Conservation (phyloP, 1,140 invertebrate species). For the Ceratoteleas bidentatus region DNA sequence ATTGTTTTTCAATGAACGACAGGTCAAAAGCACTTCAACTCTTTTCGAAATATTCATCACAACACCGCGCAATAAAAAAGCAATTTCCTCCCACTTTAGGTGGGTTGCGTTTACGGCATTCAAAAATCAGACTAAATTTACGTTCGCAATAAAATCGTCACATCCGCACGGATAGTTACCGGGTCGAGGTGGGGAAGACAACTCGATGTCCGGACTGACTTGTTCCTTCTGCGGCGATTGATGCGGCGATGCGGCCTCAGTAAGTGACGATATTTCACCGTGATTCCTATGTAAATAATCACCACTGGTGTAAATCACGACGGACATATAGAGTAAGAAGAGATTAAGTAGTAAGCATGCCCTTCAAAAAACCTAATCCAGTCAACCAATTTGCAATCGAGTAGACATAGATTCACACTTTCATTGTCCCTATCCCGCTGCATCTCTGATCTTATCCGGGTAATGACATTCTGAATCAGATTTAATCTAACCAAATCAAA, state of each 20-base stretch:
- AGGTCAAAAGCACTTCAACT: too few species aligned
- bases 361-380: too few species aligned
- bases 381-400: too few species aligned
- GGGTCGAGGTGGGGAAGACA: conserved; percentile 76
- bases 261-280: conserved; percentile 62
- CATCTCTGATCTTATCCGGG: too few species aligned
- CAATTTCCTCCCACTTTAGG: conserved; percentile 10
- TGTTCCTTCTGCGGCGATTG: conserved; percentile 41
- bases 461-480: too few species aligned
- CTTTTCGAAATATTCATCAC: too few species aligned
- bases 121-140: conserved; percentile 21
- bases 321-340: conserved; percentile 32
- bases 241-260: conserved; percentile 59
- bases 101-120: conserved; percentile 9
- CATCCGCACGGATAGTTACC: conserved; percentile 68
- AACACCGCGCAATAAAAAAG: background rate
- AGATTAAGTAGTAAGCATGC: too few species aligned
- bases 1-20: too few species aligned
- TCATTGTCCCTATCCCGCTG: too few species aligned
- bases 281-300: conserved; percentile 68
- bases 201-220: conserved; percentile 59
- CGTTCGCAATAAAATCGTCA: conserved; percentile 31
- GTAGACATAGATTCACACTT: too few species aligned
- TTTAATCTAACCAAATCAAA: too few species aligned
- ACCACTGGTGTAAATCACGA: conserved; percentile 58